Evolutionary conservation across 2,888 invertebrate genomes (phyloP).

Genomic region (Cantharis flavilabris): DNA sequence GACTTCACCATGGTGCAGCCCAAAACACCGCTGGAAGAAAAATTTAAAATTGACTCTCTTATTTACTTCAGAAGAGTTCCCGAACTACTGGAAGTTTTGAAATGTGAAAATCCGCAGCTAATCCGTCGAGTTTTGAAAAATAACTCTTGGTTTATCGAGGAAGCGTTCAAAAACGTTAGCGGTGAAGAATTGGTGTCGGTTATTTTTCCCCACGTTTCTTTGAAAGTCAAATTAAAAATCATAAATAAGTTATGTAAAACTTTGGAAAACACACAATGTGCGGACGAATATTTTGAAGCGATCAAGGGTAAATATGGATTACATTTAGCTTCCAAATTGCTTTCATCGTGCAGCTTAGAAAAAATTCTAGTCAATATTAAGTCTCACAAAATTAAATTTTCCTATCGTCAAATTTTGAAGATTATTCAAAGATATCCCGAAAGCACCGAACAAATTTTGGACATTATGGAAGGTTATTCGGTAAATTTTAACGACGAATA

Average conservation of each 20-base stretch:
- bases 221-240: slow-evolving; percentile 20
- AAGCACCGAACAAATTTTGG: slow-evolving; percentile 10
- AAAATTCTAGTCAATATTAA: slow-evolving; percentile 14
- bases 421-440: slow-evolving; percentile 19
- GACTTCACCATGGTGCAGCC: slow-evolving; percentile 10
- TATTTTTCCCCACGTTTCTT: slow-evolving; percentile 19
- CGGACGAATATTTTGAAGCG: slow-evolving; percentile 19
- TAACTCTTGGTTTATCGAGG: slow-evolving; percentile 22
- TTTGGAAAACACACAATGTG: slow-evolving; percentile 10
- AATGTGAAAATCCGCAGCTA: slow-evolving; percentile 17
- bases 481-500: neutral
- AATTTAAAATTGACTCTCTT: slow-evolving; percentile 24
- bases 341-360: slow-evolving; percentile 16
- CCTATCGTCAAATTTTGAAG: slow-evolving; percentile 5
- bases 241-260: slow-evolving; percentile 17
- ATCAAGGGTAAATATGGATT: slow-evolving; percentile 25
- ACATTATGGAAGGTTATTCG: neutral
- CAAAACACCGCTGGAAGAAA: slow-evolving; percentile 13
- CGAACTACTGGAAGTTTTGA: slow-evolving; percentile 22
- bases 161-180: slow-evolving; percentile 7
- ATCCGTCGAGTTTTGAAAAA: slow-evolving; percentile 23
- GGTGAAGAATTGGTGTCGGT: slow-evolving; percentile 14
- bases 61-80: slow-evolving; percentile 17
- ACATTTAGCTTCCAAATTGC: slow-evolving; percentile 22
- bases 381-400: slow-evolving; percentile 16